Base-by-base conservation (phyloP, 2,888 invertebrate genomes). In the Leucophora obtusa region DNA sequence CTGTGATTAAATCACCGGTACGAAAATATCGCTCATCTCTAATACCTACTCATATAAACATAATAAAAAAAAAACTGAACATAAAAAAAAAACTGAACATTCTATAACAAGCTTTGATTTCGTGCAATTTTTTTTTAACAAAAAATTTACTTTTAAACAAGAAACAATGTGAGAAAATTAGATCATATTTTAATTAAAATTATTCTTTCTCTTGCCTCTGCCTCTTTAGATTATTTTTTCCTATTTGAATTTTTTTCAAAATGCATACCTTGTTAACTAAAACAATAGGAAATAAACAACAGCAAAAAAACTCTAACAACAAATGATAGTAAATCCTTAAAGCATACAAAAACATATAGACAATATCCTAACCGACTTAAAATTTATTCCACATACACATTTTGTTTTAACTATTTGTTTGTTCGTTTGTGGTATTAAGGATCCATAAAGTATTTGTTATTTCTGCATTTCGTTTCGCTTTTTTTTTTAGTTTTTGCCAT, bases 361-460 rank as follows among this genome's bases (percentile, higher is more conserved):
- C 33, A 53, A 43, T 53, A 53, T 53, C 53, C 14, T 17, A 53
- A 35, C 8, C 35, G 14, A 54, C 7, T 54, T 66, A 2, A 35
- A 47, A 56, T 68, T 58, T 68, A 47, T 68, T 35, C 21, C n/a
- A 21, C n/a, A 21, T 21, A 18, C 35, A 17, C 9, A 35, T 11
- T n/a, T 33, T 63, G 28, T 62, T 43, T 77, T 28, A 28, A 7
- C 54, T 56, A 59, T 68, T 47, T 51, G 35, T 28, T 62, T 54
- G 68, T 28, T 62, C 47, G 68, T 50, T 21, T 70, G 21, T 24
- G 18, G 56, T 38, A 65, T 69, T 74, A 65, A 65, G 53, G 47
- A 74, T 79, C 62, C 43, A 69, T 65, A 73, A 70, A 70, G 35
- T 69, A 72, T 65, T 75, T 75, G 54, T 47, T 58, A 58, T 65